phyloP scores from a whole-genome alignment of 2,113 vertebrate genomes.

The Bos indicus region DNA sequence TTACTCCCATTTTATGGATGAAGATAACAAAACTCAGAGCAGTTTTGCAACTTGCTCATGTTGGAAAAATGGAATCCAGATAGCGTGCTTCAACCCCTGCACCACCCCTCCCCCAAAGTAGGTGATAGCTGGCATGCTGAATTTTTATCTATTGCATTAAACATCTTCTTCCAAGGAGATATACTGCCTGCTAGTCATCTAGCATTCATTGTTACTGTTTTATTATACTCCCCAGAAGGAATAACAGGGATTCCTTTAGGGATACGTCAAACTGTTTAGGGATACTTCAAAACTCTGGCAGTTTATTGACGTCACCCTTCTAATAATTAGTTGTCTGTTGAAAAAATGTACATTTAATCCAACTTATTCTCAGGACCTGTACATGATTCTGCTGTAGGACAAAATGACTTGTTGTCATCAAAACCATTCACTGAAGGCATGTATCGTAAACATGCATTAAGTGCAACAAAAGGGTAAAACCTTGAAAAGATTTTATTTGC shows the following conservation, averaged over 20 bases:
- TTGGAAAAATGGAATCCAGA: neutral
- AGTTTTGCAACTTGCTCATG: neutral
- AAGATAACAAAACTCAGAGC: neutral
- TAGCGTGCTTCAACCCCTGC: neutral
- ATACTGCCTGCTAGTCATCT: neutral
- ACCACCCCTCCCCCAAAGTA: too few species aligned
- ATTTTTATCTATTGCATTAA: neutral
- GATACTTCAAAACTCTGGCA: neutral
- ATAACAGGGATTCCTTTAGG: neutral
- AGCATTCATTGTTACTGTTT: neutral
- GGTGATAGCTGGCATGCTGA: neutral
- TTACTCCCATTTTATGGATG: neutral
- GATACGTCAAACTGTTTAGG: neutral
- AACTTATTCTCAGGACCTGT: neutral
- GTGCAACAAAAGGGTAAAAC: constrained; percentile 65
- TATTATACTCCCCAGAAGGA: neutral
- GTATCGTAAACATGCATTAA: constrained; percentile 68
- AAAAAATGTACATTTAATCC: neutral
- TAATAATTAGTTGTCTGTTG: neutral
- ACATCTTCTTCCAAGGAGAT: neutral
- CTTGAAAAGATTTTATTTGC: constrained; percentile 70
- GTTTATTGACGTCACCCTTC: neutral
- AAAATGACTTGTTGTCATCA: constrained; percentile 38
- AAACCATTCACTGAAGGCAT: constrained; percentile 47
- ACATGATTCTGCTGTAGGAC: neutral